These are phyloP conservation scores for Zosterops borbonicus DNA, from an alignment of 2,113 vertebrate species.

Conservation along the genomic window DNA sequence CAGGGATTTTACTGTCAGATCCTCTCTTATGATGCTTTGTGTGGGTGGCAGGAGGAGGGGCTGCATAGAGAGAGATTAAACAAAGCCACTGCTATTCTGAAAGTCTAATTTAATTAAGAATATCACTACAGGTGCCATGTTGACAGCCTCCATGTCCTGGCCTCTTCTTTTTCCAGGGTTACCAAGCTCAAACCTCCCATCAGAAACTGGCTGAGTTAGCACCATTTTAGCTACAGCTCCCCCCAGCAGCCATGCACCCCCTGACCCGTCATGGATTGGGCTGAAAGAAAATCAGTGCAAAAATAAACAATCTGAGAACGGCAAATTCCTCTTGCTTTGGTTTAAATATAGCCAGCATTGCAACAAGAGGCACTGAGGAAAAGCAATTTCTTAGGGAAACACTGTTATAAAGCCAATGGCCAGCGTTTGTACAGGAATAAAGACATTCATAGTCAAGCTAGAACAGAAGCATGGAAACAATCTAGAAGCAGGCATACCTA, in stretches of 20 bases:
- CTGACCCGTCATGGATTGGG: background rate
- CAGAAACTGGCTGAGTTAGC: conserved; percentile 33
- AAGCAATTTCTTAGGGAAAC: background rate
- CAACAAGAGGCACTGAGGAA: background rate
- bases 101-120: conserved; percentile 72
- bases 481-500: conserved; percentile 35
- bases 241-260: background rate
- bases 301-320: conserved; percentile 32
- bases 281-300: conserved; percentile 23
- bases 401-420: background rate
- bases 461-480: background rate
- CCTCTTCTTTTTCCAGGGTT: background rate
- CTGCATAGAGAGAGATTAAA: conserved; percentile 65
- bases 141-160: conserved; percentile 34
- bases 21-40: conserved; percentile 70
- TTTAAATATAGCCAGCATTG: background rate
- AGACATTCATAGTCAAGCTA: background rate
- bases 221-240: conserved; percentile 1
- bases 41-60: conserved; percentile 67
- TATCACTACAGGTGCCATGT: conserved; percentile 64
- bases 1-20: conserved; percentile 71
- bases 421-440: background rate
- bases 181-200: background rate
- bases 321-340: background rate
- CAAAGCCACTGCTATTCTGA: conserved; percentile 67